These are phyloP conservation scores for Parapsyche elsis DNA, from an alignment of 1,140 invertebrate species.

Conservation along the genomic window DNA sequence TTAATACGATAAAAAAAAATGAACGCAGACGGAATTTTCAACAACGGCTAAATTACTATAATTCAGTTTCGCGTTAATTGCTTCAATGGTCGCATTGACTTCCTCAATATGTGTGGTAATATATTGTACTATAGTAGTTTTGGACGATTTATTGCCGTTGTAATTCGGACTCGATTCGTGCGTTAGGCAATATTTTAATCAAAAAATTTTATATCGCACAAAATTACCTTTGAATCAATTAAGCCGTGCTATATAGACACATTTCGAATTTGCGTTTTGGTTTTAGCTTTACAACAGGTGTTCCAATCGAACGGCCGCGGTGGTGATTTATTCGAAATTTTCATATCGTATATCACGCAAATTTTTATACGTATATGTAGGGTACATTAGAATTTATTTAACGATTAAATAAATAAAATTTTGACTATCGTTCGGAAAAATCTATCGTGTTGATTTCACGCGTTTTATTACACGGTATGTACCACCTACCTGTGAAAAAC, in stretches of 20 bases:
- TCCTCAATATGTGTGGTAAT: constrained; percentile 18
- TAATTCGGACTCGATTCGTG: constrained; percentile 22
- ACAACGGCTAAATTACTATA: constrained; percentile 38
- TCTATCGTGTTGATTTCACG: too few species aligned
- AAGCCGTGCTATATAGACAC: neutral
- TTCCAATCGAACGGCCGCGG: neutral
- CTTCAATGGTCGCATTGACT: constrained; percentile 10
- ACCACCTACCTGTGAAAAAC: too few species aligned
- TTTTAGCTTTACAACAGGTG: neutral
- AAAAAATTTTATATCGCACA: constrained; percentile 24
- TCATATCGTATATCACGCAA: neutral
- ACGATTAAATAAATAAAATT: too few species aligned
- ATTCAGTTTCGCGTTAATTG: constrained; percentile 28
- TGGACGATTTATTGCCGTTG: constrained; percentile 9
- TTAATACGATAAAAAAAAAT: too few species aligned
- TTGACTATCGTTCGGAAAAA: too few species aligned
- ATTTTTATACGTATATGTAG: too few species aligned
- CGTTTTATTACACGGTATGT: too few species aligned
- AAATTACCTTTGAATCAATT: constrained; percentile 29
- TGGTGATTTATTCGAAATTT: neutral
- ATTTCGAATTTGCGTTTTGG: neutral
- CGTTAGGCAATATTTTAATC: constrained; percentile 22
- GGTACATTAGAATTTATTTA: too few species aligned
- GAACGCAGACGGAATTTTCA: neutral
- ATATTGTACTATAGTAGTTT: constrained; percentile 8